Base-by-base conservation (phyloP, 2,113 vertebrate species). In the Leucosticte australis region DNA sequence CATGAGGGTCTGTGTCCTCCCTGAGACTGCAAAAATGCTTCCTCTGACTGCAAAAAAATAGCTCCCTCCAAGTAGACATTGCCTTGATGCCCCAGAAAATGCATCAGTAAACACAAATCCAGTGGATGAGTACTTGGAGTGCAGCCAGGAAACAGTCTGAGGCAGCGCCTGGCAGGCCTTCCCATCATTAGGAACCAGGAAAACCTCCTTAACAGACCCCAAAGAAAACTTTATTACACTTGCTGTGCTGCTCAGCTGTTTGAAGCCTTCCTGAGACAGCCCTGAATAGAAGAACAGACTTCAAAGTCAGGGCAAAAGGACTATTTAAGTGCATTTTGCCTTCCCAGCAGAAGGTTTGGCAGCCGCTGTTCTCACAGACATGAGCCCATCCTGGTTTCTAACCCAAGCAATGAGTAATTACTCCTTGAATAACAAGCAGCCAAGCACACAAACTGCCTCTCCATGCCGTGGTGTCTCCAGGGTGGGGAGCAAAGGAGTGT, bases 251-350 rank as follows among this genome's bases (percentile, higher is more conserved):
- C 93, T 92, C 56, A 55, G 83, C 46, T 44, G 70, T 69, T 92
- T 87, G 65, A 65, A 94, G 82, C 77, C 77, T 92, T 73, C 37
- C 60, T 3, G 56, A 91, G 94, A 56, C 87, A 62, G 60, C 47
- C 65, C 76, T 83, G 73, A 87, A 59, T 4, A 57, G 71, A 82
- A 89, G n/a, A 90, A 9, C 76, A 94, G 87, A 87, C 91, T 94
- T 95, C 95, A 95, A 97, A 94, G 94, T 22, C 49, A 68, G 81
- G 87, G 85, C 74, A 84, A 77, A 88, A 92, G 69, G 60, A 76
- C 52, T 78, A 41, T 83, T 87, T 15, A 81, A 92, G 75, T 11
- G 83, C 86, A 23, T 81, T 92, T 11, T 50, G 37, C 12, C 3
- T 82, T 92, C 80, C 91, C 83, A 92, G 47, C 2, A 1, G 83